phyloP scores from a whole-genome alignment of 2,113 vertebrate species.

The Brachypteracias leptosomus region DNA sequence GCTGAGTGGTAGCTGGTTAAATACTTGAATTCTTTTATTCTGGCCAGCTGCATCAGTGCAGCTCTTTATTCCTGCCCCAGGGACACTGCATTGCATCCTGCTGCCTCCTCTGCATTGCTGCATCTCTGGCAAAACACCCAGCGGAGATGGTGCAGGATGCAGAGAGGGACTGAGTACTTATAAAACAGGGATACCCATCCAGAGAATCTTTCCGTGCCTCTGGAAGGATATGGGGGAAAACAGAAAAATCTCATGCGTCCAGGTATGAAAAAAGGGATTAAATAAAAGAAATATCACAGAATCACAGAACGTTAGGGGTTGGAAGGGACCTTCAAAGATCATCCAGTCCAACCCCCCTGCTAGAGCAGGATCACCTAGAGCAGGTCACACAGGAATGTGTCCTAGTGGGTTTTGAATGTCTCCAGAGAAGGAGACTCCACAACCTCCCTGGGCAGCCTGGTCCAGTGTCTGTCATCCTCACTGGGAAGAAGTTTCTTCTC shows the following conservation, averaged over 20 bases:
- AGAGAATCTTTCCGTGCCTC: background rate
- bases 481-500: too few relatives aligned
- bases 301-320: too few relatives aligned
- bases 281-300: background rate
- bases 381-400: too few relatives aligned
- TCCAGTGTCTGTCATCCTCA: too few relatives aligned
- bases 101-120: constrained; percentile 38
- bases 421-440: too few relatives aligned
- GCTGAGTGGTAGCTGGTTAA: background rate
- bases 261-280: background rate
- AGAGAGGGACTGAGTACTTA: background rate
- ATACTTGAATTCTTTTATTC: background rate
- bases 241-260: background rate
- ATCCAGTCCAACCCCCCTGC: too few relatives aligned
- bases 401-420: too few relatives aligned
- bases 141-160: background rate
- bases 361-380: too few relatives aligned
- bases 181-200: background rate
- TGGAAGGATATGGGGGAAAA: rapidly evolving
- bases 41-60: background rate
- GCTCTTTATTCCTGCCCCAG: background rate
- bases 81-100: constrained; percentile 1
- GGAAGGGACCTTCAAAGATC: too few relatives aligned
- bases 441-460: too few relatives aligned
- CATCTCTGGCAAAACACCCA: background rate